Base-by-base conservation (phyloP, 2,113 vertebrate species). In the Centropristis striata region DNA sequence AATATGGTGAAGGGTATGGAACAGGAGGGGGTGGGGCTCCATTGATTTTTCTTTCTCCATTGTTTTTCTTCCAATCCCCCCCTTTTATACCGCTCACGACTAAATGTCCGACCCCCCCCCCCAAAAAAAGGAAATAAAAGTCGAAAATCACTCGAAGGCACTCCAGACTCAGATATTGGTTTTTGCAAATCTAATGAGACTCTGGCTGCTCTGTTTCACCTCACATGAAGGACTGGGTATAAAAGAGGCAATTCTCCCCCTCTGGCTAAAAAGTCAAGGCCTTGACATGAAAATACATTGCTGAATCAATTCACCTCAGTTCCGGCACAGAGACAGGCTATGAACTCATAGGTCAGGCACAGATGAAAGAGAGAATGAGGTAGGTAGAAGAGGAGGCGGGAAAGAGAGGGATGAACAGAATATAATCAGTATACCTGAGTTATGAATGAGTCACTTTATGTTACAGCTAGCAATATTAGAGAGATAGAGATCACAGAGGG, bases 241-340 rank as follows among this genome's bases (percentile, higher is more conserved):
- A 71, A 54, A 82, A 53, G 65, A 87, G 78, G 71, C 76, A 76
- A 70, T 70, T 80, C 69, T 80, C 25, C 57, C 78, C 83, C 67
- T 88, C 54, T 66, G 71, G 86, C 84, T 54, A 67, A 78, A 88
- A 78, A 78, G 73, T 83, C 71, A 78, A 76, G 42, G 58, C 32
- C 59, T 14, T 71, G 83, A 85, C 83, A 86, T 79, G 70, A 83
- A 93, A 90, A 91, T 75, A 78, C 64, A 77, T 67, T 50, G 51
- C 47, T 11, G 72, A 91, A 93, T 92, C 88, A 85, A 92, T 92
- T 92, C 77, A 81, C 79, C 75, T 77, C 65, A 32, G 55, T 61
- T 71, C 63, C 55, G 15, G 8, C 8, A 1, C 39, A 71, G 63
- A 64, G 16, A 28, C 47, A 73, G 49, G 50, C 63, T 54, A 7